Conservation (phyloP, 2,888 invertebrate species). For the Sminthurides aquaticus region DNA sequence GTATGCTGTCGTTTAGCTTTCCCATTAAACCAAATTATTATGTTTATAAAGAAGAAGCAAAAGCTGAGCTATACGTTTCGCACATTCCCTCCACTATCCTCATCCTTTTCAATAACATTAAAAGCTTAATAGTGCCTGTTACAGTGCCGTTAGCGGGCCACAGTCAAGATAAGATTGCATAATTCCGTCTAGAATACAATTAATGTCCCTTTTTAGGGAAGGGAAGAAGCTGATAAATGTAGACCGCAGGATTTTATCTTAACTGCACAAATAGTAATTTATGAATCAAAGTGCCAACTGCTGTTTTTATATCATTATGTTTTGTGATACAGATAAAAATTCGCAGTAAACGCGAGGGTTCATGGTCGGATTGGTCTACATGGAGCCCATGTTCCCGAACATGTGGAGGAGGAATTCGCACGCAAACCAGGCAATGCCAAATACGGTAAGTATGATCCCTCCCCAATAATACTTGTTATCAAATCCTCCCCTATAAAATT, state of each 20-base stretch:
- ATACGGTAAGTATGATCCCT: constrained; percentile 22
- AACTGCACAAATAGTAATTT: neutral
- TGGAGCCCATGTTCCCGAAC: constrained; percentile 30
- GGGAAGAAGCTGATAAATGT: neutral
- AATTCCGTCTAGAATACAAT: too few species aligned
- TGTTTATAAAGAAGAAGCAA: too few species aligned
- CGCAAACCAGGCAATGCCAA: constrained; percentile 31
- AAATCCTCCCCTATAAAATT: too few species aligned
- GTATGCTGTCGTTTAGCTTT: too few species aligned
- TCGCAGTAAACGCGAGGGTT: constrained; percentile 32
- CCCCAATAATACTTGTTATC: too few species aligned
- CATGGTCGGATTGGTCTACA: constrained; percentile 28
- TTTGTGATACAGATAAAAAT: constrained; percentile 22
- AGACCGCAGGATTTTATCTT: neutral
- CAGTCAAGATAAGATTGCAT: too few species aligned
- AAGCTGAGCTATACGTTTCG: too few species aligned
- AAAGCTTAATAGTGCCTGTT: too few species aligned
- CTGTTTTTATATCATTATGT: neutral
- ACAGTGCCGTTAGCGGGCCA: too few species aligned
- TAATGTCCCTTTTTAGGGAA: neutral
- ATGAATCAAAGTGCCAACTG: neutral
- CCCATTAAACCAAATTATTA: too few species aligned
- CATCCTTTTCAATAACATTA: too few species aligned
- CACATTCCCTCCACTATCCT: too few species aligned
- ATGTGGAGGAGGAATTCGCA: constrained; percentile 31